A percentile compares a stretch with the other conserved stretches of the same genome.
phyloP scores from a whole-genome alignment of 2,113 vertebrate species.

The Chlamydotis undulata region DNA sequence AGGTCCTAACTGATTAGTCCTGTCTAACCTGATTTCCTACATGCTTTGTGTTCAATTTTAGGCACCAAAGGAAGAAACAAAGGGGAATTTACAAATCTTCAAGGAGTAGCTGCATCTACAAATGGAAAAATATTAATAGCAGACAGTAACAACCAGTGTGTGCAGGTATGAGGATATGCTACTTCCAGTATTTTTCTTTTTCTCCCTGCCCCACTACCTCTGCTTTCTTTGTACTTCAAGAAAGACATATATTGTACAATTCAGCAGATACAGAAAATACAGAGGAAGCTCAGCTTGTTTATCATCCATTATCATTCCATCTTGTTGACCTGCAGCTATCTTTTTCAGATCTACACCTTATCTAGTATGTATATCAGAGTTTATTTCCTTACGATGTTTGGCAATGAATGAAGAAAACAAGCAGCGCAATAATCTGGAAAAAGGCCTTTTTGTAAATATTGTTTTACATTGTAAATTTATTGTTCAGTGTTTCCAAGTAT shows the following conservation, averaged over 20 bases:
- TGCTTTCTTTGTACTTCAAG: neutral
- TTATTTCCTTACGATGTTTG: neutral
- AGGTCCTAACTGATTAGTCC: neutral
- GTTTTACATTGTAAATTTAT: neutral
- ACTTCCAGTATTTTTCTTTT: neutral
- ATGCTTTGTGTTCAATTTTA: conserved; percentile 69
- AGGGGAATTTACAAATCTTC: conserved; percentile 97
- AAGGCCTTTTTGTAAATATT: neutral
- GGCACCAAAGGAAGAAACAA: conserved; percentile 98
- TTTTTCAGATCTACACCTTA: neutral
- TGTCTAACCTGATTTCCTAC: conserved; percentile 20
- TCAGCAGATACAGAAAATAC: neutral
- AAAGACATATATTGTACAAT: neutral
- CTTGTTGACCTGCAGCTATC: neutral
- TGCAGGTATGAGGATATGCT: conserved; percentile 86
- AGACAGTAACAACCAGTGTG: conserved; percentile 98
- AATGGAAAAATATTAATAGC: conserved; percentile 93
- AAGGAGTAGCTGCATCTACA: conserved; percentile 92
- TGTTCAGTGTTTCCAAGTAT: neutral
- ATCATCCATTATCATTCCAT: neutral
- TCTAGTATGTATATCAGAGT: neutral
- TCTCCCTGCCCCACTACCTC: neutral
- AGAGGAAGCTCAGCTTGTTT: neutral
- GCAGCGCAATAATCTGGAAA: neutral
- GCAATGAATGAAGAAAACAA: neutral